Evolutionary conservation across 2,113 vertebrate species (phyloP), one percentile per base, ranked within the genome.

Genomic region (Myotis davidii): DNA sequence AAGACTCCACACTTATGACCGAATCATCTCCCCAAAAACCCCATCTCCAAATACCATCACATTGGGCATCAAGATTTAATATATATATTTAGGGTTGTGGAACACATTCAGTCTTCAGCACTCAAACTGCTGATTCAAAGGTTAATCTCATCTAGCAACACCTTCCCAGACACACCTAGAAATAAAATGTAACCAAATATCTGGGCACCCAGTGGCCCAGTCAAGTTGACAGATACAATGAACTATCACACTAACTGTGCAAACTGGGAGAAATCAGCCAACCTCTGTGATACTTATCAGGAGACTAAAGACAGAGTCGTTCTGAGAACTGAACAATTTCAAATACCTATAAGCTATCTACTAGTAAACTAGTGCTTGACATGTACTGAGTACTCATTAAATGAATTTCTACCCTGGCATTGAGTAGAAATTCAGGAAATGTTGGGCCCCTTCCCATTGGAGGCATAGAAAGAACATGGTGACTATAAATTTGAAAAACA

Each of bases 371-470:
- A 77, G 34, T 54, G 45, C 11, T 76, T 93, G 50, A 77, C 34
- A 54, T 9, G 73, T 13, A 37, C 13, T 74, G 87, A 76, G 25
- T 52, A 93, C 10, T 95, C 69, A 78, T 39, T 61, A 79, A 81
- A 73, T 69, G 18, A 92, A 79, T 50, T 70, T 37, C 25, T 45
- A 87, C 34, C 85, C 64, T 67, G 65, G 18, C 25, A 86, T 25
- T 83, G 52, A 90, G 2, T 56, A 84, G 34, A 85, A 94, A 95
- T 82, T 37, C 52, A 88, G 77, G 67, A 90, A 69, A 84, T 88
- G 27, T 56, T 93, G 48, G 7, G 0, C 42, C 17, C 34, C 8
- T 83, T 86, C 54, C 17, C 3, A 20, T 61, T 70, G 23, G 29
- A 76, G 83, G 4, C 50, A 1, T 20, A 81, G n/a, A 79, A 73